These are phyloP conservation scores for Folsomia candida DNA, from an alignment of 2,888 invertebrate species.

Conservation along the genomic window DNA sequence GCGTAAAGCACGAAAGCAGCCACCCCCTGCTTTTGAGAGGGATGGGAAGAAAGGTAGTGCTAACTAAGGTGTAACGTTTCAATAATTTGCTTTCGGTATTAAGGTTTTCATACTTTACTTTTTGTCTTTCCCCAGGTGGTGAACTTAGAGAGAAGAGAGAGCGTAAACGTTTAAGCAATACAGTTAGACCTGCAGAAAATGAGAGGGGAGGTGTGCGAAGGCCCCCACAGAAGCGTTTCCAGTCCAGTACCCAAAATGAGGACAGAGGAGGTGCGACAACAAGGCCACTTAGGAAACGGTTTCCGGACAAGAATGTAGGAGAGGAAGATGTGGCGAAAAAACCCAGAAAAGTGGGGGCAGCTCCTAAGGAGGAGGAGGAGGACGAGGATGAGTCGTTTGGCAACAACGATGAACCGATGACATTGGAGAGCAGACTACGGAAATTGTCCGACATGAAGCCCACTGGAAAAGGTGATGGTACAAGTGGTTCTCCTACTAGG, in stretches of 20 bases:
- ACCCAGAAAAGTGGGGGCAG: not conserved
- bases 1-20: slow-evolving; percentile 81
- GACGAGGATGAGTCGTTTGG: slow-evolving; percentile 48
- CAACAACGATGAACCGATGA: slow-evolving; percentile 48
- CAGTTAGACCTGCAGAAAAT: not conserved
- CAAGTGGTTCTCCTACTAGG: not conserved
- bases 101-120: not conserved
- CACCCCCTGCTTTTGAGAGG: slow-evolving; percentile 65
- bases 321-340: slow-evolving; percentile 49
- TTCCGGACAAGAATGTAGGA: slow-evolving; percentile 53
- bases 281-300: not conserved
- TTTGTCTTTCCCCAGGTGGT: too few relatives aligned
- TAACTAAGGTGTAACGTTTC: too few relatives aligned
- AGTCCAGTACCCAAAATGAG: not conserved
- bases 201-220: not conserved
- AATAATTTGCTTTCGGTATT: too few relatives aligned
- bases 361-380: slow-evolving; percentile 52
- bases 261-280: not conserved
- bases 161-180: slow-evolving; percentile 35
- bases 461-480: not conserved
- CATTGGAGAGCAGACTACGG: slow-evolving; percentile 34
- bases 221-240: not conserved
- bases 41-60: slow-evolving; percentile 31
- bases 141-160: not conserved
- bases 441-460: not conserved